Evolutionary conservation across 2,888 invertebrate genomes (phyloP).

Genomic region (Epistrophella euchroma): DNA sequence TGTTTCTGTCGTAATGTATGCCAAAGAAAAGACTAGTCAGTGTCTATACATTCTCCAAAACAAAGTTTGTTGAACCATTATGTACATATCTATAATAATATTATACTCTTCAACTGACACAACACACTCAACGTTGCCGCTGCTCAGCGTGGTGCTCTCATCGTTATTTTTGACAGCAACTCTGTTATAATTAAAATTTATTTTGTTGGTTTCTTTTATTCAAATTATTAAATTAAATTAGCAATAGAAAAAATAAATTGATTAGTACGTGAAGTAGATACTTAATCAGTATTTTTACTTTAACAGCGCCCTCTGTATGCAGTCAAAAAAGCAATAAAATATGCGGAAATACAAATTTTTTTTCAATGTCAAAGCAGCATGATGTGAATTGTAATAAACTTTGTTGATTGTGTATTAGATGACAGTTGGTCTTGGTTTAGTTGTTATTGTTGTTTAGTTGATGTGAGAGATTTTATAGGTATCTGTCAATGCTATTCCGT

Average conservation of each 20-base stretch:
- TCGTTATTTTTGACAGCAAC: constrained; percentile 12
- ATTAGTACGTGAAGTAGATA: not conserved
- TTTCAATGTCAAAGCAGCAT: constrained; percentile 61
- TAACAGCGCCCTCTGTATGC: constrained; percentile 12
- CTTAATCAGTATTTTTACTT: not conserved
- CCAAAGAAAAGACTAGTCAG: constrained; percentile 1
- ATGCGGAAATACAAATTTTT: constrained; percentile 34
- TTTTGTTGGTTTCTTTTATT: constrained; percentile 14
- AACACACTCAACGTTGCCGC: not conserved
- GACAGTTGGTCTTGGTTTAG: constrained; percentile 1
- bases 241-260: not conserved
- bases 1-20: constrained; percentile 2
- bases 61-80: constrained; percentile 27
- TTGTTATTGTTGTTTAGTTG: constrained; percentile 3
- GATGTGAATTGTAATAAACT: constrained; percentile 48
- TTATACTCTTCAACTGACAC: constrained; percentile 1
- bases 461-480: constrained; percentile 11
- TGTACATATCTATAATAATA: not conserved
- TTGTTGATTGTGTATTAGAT: constrained; percentile 52
- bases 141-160: no score
- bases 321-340: not conserved
- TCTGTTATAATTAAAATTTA: constrained; percentile 10
- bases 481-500: constrained; percentile 28
- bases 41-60: constrained; percentile 11
- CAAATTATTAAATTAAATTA: constrained; percentile 6